Evolutionary conservation across 2,113 vertebrate species (phyloP).

Genomic region (Gobio gobio): DNA sequence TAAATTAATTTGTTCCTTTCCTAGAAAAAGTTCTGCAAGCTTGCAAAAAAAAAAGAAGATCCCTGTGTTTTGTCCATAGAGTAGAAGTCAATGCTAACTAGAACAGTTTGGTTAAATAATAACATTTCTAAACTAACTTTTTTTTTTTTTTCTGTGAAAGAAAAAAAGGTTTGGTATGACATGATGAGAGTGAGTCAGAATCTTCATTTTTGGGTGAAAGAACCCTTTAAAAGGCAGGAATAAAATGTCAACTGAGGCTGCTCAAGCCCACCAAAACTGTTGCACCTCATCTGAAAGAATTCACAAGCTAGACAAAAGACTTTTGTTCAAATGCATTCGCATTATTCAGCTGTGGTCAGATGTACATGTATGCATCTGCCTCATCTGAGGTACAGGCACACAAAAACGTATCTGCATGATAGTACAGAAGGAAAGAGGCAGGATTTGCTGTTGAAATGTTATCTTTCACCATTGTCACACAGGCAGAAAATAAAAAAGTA

Average conservation of each 20-base stretch:
- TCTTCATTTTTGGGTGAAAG: background rate
- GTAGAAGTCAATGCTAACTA: background rate
- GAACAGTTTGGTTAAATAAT: background rate
- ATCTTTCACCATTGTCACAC: conserved; percentile 76
- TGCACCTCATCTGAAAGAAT: background rate
- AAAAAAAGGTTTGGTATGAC: background rate
- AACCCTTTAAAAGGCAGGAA: background rate
- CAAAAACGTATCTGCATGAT: conserved; percentile 60
- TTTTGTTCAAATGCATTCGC: conserved; percentile 1
- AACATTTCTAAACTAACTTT: background rate
- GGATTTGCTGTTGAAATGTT: conserved; percentile 74
- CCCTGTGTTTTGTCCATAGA: background rate
- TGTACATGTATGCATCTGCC: background rate
- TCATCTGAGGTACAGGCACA: background rate
- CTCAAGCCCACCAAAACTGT: background rate
- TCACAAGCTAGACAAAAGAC: background rate
- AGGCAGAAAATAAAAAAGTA: conserved; percentile 79
- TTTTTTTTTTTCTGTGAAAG: background rate
- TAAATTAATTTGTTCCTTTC: background rate
- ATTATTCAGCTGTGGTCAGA: conserved; percentile 8
- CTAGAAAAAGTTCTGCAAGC: background rate
- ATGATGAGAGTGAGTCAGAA: background rate
- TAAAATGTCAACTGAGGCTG: background rate
- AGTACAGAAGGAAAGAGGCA: conserved; percentile 60
- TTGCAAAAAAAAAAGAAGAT: background rate